Base-by-base conservation (phyloP, 2,888 invertebrate species). In the Harpalus rubripes region DNA sequence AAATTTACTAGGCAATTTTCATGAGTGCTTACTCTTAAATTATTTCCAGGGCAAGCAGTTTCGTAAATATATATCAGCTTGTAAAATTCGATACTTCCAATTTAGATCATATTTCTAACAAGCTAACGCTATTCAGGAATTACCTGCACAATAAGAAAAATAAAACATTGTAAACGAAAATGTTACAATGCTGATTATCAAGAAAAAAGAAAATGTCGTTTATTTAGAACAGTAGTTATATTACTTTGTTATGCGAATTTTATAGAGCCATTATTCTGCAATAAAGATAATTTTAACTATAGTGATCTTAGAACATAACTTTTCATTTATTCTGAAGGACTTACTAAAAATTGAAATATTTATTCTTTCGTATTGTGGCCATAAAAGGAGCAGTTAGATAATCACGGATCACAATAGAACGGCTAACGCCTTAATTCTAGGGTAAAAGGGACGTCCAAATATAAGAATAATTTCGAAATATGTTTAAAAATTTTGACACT, bases 41-140 rank as follows among this genome's bases (percentile, higher is more conserved):
- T 52, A 52, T 52, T 52, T 52, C 44, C 44, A 52, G 44, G 44
- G 44, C 44, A 52, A 52, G 44, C 44, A 52, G 44, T 52, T 52
- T 52, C 44, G 44, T 52, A 52, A 52, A 52, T 52, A 52, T 52
- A 52, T 52, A 52, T 52, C 44, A 52, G 44, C 44, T 52, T 10
- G 44, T 10, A 52, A 52, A 52, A 52, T 52, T 52, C 44, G 44
- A 52, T 52, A 52, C 44, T 10, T 5, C 44, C 44, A 52, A 52
- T 52, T 52, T 52, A 52, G 44, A 52, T 52, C 44, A 52, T 52
- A 52, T 52, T 52, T 52, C 44, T 52, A 52, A 52, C 44, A 52
- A 52, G 44, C 44, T 12, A 52, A 52, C 12, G 44, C 44, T 12
- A 12, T 52, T 52, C 44, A 52, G 2, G 10, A 52, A 52, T 52